Evolutionary conservation across 2,888 invertebrate species (phyloP).

Genomic region (Lasioglossum calceatum): DNA sequence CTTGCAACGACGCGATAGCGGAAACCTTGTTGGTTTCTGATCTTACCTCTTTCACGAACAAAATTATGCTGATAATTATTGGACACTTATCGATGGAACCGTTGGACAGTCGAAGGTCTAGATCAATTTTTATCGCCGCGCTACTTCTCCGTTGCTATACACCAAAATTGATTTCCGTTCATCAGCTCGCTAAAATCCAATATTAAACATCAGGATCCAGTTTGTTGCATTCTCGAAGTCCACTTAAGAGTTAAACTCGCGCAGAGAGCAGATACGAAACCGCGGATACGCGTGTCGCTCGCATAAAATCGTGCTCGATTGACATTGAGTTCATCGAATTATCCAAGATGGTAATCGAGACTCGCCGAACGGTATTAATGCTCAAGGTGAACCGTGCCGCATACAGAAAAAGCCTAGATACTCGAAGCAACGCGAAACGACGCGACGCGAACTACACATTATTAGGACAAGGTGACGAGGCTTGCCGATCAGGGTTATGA

Average conservation of each 20-base stretch:
- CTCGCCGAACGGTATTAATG: conserved; percentile 15
- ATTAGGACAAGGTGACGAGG: conserved; percentile 48
- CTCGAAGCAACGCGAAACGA: conserved; percentile 13
- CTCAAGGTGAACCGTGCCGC: conserved; percentile 40
- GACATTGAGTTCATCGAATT: conserved; percentile 4
- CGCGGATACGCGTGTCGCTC: background rate
- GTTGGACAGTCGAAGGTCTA: background rate
- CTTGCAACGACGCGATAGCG: conserved; percentile 33
- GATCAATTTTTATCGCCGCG: background rate
- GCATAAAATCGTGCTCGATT: background rate
- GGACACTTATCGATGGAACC: background rate
- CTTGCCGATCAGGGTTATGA: background rate
- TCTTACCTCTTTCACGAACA: background rate
- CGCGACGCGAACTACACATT: conserved; percentile 26
- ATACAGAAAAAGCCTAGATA: conserved; percentile 18
- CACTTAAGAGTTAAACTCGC: background rate
- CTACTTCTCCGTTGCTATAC: too few relatives aligned
- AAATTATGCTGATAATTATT: background rate
- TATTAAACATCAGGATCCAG: background rate
- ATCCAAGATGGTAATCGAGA: conserved; percentile 13
- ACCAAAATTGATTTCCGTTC: too few relatives aligned
- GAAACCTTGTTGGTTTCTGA: background rate
- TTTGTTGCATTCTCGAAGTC: background rate
- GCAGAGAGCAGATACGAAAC: background rate
- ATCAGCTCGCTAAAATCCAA: background rate